Base-by-base conservation (phyloP, 2,888 invertebrate species). In the Deilephila porcellus region DNA sequence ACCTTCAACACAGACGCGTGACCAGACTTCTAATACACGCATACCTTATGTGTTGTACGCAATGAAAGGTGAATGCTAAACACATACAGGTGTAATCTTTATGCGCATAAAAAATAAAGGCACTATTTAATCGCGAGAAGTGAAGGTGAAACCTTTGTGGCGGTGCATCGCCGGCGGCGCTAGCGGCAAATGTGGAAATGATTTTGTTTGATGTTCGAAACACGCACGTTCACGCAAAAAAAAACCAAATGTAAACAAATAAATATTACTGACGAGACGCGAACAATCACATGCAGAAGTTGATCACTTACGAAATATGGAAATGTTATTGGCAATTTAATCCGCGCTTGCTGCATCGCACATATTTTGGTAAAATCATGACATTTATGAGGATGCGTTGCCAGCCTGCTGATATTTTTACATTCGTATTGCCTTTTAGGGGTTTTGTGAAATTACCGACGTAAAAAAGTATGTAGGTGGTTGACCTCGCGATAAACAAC, bases 21-120 rank as follows among this genome's bases (percentile, higher is more conserved):
- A 17, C 32, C n/a, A 25, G 72, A 71, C 60, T 76, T 60, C 29
- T 25, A 74, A 73, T 45, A 72, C 72, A 70, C 56, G 56, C 56
- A 56, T 29, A 52, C 60, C 64, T 71, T 52, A n/a, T 52, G 11
- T 67, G 67, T 37, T 32, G 25, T 71, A 73, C 29, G 71, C 72
- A 72, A 73, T 74, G 76, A 73, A 75, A 78, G 76, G 74, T 19
- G 74, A 76, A 76, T 78, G 74, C 67, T 73, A 73, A 74, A 74
- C 71, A 29, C 25, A 71, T 25, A 71, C 53, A 56, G 17, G 56
- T 45, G 64, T 72, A 71, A 62, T 62, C 52, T 45, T 37, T 60
- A 14, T 45, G 32, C 32, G 11, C 52, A 17, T 5, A 64, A 19
- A 4, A 63, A 64, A 64, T 14, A 64, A 11, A 20, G 60, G 11